Conservation (phyloP, 2,113 vertebrate genomes). For the Athene cunicularia region DNA sequence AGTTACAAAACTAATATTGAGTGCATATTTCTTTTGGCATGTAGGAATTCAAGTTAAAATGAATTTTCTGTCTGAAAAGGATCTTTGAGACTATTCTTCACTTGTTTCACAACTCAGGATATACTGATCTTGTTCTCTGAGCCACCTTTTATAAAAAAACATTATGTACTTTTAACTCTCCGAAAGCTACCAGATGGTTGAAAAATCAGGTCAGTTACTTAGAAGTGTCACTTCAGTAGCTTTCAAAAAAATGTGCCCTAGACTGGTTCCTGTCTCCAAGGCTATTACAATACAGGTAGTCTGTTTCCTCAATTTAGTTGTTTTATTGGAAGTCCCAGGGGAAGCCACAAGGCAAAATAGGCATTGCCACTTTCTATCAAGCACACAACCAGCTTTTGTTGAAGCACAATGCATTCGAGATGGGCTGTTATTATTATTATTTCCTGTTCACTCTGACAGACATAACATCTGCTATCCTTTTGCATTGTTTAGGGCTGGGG, state of each 20-base stretch:
- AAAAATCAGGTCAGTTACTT: not conserved
- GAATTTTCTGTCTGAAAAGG: not conserved
- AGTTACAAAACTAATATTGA: not conserved
- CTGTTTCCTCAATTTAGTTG: not conserved
- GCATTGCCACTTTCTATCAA: not conserved
- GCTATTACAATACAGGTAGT: not conserved
- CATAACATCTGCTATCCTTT: not conserved
- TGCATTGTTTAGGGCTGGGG: not conserved
- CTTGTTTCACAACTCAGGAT: not conserved
- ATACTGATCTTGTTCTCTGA: not conserved
- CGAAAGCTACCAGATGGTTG: not conserved
- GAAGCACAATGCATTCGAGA: not conserved
- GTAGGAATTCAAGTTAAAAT: not conserved
- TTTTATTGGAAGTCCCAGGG: not conserved
- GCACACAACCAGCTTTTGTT: not conserved
- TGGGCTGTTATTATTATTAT: not conserved
- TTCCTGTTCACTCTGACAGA: not conserved
- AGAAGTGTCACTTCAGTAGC: not conserved
- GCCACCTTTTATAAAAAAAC: not conserved
- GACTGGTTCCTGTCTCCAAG: not conserved
- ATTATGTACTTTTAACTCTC: not conserved
- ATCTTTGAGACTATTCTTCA: not conserved
- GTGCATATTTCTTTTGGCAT: not conserved
- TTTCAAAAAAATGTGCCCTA: fast-evolving
- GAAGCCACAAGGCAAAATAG: not conserved